These are phyloP conservation scores for Meleagris gallopavo DNA, from an alignment of 2,113 vertebrate genomes.

Conservation along the genomic window DNA sequence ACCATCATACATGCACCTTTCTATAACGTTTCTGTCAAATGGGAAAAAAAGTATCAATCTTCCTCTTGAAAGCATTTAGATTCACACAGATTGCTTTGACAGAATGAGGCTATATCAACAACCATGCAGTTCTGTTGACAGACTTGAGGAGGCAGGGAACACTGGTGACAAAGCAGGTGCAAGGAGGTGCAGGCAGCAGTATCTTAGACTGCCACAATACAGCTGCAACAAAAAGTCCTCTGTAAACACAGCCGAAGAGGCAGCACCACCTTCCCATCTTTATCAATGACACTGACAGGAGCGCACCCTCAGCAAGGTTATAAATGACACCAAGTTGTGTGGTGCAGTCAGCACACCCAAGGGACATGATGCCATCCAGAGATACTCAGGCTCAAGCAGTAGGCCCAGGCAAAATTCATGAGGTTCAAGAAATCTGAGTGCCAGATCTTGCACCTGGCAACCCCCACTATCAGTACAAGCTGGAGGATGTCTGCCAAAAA, in stretches of 20 bases:
- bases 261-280: too few relatives aligned
- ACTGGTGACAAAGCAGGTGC: background rate
- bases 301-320: too few relatives aligned
- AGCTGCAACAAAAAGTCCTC: background rate
- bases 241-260: background rate
- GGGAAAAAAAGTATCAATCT: background rate
- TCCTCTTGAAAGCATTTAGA: background rate
- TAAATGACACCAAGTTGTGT: too few relatives aligned
- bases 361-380: too few relatives aligned
- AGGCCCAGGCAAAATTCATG: too few relatives aligned
- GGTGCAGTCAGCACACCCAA: too few relatives aligned
- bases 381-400: too few relatives aligned
- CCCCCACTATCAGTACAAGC: too few relatives aligned
- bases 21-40: background rate
- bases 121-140: rapidly evolving
- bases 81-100: background rate
- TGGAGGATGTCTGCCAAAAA: too few relatives aligned
- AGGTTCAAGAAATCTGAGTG: too few relatives aligned
- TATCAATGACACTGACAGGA: too few relatives aligned
- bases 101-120: background rate
- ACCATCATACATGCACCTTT: background rate
- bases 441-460: too few relatives aligned
- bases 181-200: rapidly evolving
- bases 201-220: background rate
- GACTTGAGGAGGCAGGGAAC: background rate